Evolutionary conservation across 2,888 invertebrate genomes (phyloP).

Genomic region (Agrotis exclamationis): DNA sequence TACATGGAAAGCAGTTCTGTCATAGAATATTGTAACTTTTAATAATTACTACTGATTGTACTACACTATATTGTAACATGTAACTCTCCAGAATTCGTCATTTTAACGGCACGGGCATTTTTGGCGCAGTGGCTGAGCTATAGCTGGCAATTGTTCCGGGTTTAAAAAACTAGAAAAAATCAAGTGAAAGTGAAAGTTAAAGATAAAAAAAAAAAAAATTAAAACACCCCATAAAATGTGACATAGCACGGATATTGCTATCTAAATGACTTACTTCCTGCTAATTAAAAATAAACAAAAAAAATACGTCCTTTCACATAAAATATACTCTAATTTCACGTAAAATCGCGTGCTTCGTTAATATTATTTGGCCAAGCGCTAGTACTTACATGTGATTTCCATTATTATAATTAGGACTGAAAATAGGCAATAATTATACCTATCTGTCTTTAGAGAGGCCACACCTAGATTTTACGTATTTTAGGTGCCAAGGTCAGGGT

Average conservation of each 20-base stretch:
- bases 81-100: too few species aligned
- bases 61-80: too few species aligned
- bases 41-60: too few species aligned
- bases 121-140: too few species aligned
- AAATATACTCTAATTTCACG: conserved; percentile 52
- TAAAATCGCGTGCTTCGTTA: conserved; percentile 55
- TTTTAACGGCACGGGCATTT: too few species aligned
- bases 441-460: background rate
- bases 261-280: conserved; percentile 33
- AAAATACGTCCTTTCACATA: conserved; percentile 34
- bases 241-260: conserved; percentile 2
- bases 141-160: too few species aligned
- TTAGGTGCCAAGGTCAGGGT: background rate
- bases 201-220: too few species aligned
- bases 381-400: conserved; percentile 52
- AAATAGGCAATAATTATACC: background rate
- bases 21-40: too few species aligned
- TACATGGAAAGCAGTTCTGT: too few species aligned
- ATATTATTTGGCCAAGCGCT: conserved; percentile 44
- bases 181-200: too few species aligned
- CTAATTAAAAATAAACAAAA: conserved; percentile 48
- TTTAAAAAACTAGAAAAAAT: too few species aligned
- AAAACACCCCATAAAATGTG: conserved; percentile 20
- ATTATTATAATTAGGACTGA: conserved; percentile 55
- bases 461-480: background rate